A percentile compares a stretch with the other conserved stretches of the same genome.
phyloP scores from a whole-genome alignment of 2,113 vertebrate genomes.

The Pontoporia blainvillei region DNA sequence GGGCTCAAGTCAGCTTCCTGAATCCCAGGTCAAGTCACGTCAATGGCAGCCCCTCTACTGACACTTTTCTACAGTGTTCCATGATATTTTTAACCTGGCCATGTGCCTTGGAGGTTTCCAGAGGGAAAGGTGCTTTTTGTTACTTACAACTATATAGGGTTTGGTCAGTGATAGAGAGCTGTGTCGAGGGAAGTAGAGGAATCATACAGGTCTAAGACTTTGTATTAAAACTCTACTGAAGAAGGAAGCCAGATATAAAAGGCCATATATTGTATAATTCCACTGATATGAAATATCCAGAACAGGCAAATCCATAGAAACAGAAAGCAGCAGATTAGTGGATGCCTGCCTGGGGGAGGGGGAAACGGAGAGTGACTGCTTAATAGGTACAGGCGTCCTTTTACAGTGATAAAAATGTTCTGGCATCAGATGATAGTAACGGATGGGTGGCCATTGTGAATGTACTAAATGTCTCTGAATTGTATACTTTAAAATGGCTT shows the following conservation, averaged over 20 bases:
- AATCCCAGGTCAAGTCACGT: neutral
- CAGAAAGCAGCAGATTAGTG: neutral
- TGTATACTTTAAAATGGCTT: neutral
- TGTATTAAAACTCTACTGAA: neutral
- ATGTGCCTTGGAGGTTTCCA: neutral
- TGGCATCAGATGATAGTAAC: neutral
- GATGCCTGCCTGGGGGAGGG: neutral
- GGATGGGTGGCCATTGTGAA: neutral
- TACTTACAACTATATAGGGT: neutral
- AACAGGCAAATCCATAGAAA: neutral
- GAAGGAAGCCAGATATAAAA: neutral
- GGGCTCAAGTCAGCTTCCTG: neutral
- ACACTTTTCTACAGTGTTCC: neutral
- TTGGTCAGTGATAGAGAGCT: neutral
- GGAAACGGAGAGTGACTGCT: neutral
- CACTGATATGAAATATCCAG: neutral
- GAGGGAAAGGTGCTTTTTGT: neutral
- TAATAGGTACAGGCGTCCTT: neutral
- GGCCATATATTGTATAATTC: neutral
- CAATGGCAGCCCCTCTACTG: neutral
- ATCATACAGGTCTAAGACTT: neutral
- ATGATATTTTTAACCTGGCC: neutral
- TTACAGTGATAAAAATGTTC: neutral
- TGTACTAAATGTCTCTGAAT: neutral
- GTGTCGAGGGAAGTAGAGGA: neutral